Evolutionary conservation across 2,888 invertebrate genomes (phyloP).

Genomic region (Plagodis pulveraria): DNA sequence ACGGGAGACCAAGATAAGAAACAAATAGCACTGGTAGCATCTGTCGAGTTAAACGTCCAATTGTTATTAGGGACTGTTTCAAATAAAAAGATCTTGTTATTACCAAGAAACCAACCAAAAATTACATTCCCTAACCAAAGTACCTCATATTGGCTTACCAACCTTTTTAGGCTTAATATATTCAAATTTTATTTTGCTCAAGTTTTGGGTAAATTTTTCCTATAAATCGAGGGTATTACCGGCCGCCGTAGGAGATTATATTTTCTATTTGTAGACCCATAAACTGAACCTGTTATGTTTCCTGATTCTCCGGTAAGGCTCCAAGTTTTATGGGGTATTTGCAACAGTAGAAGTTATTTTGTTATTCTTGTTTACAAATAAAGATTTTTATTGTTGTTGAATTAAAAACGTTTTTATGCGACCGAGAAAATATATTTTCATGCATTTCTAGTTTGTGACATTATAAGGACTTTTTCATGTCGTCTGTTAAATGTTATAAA

Average conservation of each 20-base stretch:
- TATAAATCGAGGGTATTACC: slow-evolving; percentile 23
- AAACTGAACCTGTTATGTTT: slow-evolving; percentile 23
- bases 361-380: slow-evolving; percentile 6
- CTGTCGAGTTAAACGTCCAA: no score
- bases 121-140: background rate
- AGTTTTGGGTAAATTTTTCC: slow-evolving; percentile 26
- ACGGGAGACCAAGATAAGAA: no score
- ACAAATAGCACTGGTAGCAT: no score
- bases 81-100: background rate
- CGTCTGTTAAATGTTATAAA: no score
- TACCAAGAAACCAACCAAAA: slow-evolving; percentile 1
- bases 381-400: background rate
- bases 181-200: slow-evolving; percentile 20
- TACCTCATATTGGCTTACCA: slow-evolving; percentile 7
- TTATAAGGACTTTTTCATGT: no score
- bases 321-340: slow-evolving; percentile 17
- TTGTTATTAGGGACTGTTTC: no score
- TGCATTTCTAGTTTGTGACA: no score
- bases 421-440: no score
- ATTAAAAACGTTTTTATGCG: no score
- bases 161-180: slow-evolving; percentile 9
- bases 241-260: slow-evolving; percentile 23
- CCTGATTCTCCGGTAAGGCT: slow-evolving; percentile 17
- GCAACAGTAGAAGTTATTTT: slow-evolving; percentile 5
- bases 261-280: slow-evolving; percentile 24